A percentile compares a stretch with the other conserved stretches of the same genome.
These are phyloP conservation scores for Paragorgia papillata DNA, from an alignment of 92 coral and sea anemone species.

Conservation along the genomic window DNA sequence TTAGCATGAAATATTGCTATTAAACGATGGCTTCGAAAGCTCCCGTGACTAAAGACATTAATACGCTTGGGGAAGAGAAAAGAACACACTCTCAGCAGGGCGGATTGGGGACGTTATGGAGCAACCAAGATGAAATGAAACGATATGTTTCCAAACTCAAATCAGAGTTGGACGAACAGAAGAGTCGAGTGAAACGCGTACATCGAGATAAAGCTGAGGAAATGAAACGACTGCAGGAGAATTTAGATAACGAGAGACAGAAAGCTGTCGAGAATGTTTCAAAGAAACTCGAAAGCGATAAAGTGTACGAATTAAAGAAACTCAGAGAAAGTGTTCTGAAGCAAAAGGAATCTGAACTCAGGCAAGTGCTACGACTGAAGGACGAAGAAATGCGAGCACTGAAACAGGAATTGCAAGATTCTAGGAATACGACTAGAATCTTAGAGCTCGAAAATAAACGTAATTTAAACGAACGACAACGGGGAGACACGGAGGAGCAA, in stretches of 20 bases:
- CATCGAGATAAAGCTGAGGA: constrained; percentile 91
- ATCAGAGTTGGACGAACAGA: constrained; percentile 87
- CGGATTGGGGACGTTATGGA: constrained; percentile 71
- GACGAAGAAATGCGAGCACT: constrained; percentile 92
- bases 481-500: constrained; percentile 61
- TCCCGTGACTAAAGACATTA: constrained; percentile 13
- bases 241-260: constrained; percentile 81
- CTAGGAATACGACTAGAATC: constrained; percentile 75
- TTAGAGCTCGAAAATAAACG: constrained; percentile 83
- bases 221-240: constrained; percentile 84
- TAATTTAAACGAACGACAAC: constrained; percentile 62
- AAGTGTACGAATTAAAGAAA: constrained; percentile 76
- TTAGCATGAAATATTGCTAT: no score
- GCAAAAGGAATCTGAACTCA: constrained; percentile 86
- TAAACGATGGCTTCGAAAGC: neutral
- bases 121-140: constrained; percentile 73
- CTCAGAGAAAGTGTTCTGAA: constrained; percentile 65
- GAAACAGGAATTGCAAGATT: constrained; percentile 79
- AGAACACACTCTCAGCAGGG: constrained; percentile 4
- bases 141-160: constrained; percentile 79
- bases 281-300: constrained; percentile 78
- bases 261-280: constrained; percentile 80
- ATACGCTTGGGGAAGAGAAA: constrained; percentile 7
- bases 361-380: constrained; percentile 85
- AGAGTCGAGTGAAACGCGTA: constrained; percentile 80